These are phyloP conservation scores for Palloptera scutellata DNA, from an alignment of 2,888 invertebrate genomes.

Conservation along the genomic window DNA sequence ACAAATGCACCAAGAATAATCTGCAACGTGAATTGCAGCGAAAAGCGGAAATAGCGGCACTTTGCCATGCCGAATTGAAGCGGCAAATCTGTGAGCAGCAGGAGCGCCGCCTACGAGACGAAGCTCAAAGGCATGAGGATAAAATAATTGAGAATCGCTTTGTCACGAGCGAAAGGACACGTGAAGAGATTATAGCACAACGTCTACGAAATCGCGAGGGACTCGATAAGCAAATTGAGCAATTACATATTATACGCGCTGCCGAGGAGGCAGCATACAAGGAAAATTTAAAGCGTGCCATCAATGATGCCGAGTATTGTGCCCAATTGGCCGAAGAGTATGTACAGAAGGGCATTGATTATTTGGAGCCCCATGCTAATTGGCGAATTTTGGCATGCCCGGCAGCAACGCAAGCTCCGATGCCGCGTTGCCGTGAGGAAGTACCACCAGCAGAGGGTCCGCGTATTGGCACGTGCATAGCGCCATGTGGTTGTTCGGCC, in stretches of 20 bases:
- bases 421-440: constrained; percentile 22
- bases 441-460: not conserved
- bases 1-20: constrained; percentile 49
- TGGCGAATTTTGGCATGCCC: constrained; percentile 52
- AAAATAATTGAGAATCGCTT: constrained; percentile 57
- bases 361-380: constrained; percentile 55
- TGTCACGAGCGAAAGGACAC: constrained; percentile 43
- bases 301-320: constrained; percentile 50
- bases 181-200: constrained; percentile 40
- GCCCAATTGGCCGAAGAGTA: constrained; percentile 47
- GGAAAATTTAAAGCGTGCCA: constrained; percentile 45
- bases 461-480: not conserved
- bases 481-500: constrained; percentile 17
- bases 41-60: constrained; percentile 48
- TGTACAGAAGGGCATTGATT: constrained; percentile 48
- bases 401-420: constrained; percentile 32
- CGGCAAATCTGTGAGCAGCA: constrained; percentile 55
- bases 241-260: constrained; percentile 46
- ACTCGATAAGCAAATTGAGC: constrained; percentile 50
- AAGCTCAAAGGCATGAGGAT: constrained; percentile 49
- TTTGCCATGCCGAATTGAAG: constrained; percentile 47
- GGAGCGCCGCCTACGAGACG: constrained; percentile 46
- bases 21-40: constrained; percentile 39
- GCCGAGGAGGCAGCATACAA: constrained; percentile 49
- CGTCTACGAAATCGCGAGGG: constrained; percentile 41